These are phyloP conservation scores for Grus americana DNA, from an alignment of 2,113 vertebrate genomes.

Conservation along the genomic window DNA sequence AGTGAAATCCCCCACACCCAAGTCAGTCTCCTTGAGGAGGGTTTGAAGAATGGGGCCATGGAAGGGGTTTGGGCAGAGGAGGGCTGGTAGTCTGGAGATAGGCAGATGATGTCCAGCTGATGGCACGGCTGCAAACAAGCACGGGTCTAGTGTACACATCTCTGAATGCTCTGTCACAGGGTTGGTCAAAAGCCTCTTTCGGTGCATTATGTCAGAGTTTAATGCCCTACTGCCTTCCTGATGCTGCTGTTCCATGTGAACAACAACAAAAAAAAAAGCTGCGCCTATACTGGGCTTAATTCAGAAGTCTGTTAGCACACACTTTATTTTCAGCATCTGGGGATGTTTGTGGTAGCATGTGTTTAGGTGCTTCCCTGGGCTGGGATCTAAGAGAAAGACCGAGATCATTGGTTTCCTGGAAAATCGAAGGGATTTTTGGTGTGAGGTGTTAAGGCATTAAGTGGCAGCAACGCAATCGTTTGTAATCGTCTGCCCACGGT, in stretches of 20 bases:
- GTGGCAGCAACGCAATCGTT: neutral
- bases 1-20: neutral
- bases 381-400: neutral
- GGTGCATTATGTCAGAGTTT: neutral
- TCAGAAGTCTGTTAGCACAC: neutral
- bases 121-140: neutral
- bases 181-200: neutral
- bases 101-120: neutral
- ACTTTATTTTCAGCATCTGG: neutral
- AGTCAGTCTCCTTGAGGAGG: neutral
- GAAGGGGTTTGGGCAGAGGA: neutral
- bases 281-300: neutral
- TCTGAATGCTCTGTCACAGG: accelerated
- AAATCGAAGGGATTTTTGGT: neutral
- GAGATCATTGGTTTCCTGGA: neutral
- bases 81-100: neutral
- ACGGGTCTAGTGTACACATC: accelerated
- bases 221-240: neutral
- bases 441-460: neutral
- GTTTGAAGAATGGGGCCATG: neutral
- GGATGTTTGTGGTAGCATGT: neutral
- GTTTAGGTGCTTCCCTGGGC: neutral
- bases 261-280: neutral
- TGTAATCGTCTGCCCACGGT: conserved; percentile 17
- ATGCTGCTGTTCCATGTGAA: neutral